Base-by-base conservation (phyloP, 2,888 invertebrate species). In the Onchidella celtica region DNA sequence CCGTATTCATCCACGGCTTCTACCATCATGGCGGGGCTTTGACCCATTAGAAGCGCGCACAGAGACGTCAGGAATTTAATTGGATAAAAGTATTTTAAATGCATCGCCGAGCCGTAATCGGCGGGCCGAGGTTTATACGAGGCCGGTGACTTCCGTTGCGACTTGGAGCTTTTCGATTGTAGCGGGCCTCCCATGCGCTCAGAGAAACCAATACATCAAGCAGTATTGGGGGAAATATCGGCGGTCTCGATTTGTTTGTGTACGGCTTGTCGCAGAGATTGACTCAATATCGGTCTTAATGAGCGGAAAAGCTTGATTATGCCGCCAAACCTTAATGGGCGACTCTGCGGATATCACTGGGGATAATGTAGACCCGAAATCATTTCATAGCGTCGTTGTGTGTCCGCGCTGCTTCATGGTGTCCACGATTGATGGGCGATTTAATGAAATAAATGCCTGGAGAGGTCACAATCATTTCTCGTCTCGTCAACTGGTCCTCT, bases 31-130 rank as follows among this genome's bases (percentile, higher is more conserved):
- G 32, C 61, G 57, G 68, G 61, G 59, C 61, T 73, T 79, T 55
- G 55, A 68, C 73, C 81, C 74, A 75, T 81, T 75, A 81, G 75
- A 69, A 59, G 68, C 47, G 34, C 55, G 59, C 74, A 59, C 55
- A 69, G 81, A 75, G 74, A 81, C 61, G 81, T 81, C 81, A 81
- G 75, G 38, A 69, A 57, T 81, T 81, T 81, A 81, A 81, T 81
- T 81, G 81, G 81, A 81, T 81, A 81, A 81, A 81, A 81, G 81
- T 81, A 81, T 81, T 81, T 81, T 81, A 81, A 81, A 81, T 81
- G 81, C 81, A 81, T 81, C 75, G 69, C 74, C 81, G 69, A 47
- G 74, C 75, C 40, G 47, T 75, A 66, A 74, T 74, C 75, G 75
- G 57, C 69, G 75, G 81, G 47, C 69, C 68, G 69, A 75, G 81